Evolutionary conservation across 2,888 invertebrate species (phyloP), one percentile per base, ranked within the genome.

Genomic region (Zaprionus obscuricornis): DNA sequence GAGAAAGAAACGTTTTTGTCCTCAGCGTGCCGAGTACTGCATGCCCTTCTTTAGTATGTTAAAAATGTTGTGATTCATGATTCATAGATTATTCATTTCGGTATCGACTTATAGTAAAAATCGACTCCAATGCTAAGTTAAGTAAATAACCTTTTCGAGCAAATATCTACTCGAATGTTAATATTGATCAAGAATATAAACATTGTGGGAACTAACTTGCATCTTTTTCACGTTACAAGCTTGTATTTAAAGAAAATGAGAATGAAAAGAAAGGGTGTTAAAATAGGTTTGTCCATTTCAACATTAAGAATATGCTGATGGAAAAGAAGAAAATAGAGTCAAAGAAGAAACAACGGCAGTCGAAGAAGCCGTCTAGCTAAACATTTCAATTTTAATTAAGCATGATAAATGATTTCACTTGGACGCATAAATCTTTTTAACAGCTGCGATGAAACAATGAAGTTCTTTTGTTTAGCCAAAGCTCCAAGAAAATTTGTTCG

Each of bases 311-410:
- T 47, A 17, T 18, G 14, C 39, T 17, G 31, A 45, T 33, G n/a
- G 6, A 46, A 37, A 31, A 36, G 29, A 43, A 8, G 22, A n/a
- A 31, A 52, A 16, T 49, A 43, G 10, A n/a, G 27, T 36, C 8
- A 46, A 14, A 18, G 51, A 16, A 34, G 56, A 43, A 52, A 55
- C 71, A 55, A 55, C 6, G 0, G 43, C 60, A 39, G 43, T 59
- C 45, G 69, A 62, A 67, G 54, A 66, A 72, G 67, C 51, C 43
- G 54, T 55, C 73, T 54, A 40, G 77, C 71, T 68, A 82, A 85
- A 86, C 85, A 86, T 86, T 87, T 86, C 85, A 87, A 85, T 86
- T 86, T 88, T 87, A 88, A 88, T 88, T 88, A 88, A 88, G 86
- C 86, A 86, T 88, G 88, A 88, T 88, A 88, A 88, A 88, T 88